Evolutionary conservation across 2,113 vertebrate species (phyloP), one percentile per base, ranked within the genome.

Genomic region (Pelecanus crispus): DNA sequence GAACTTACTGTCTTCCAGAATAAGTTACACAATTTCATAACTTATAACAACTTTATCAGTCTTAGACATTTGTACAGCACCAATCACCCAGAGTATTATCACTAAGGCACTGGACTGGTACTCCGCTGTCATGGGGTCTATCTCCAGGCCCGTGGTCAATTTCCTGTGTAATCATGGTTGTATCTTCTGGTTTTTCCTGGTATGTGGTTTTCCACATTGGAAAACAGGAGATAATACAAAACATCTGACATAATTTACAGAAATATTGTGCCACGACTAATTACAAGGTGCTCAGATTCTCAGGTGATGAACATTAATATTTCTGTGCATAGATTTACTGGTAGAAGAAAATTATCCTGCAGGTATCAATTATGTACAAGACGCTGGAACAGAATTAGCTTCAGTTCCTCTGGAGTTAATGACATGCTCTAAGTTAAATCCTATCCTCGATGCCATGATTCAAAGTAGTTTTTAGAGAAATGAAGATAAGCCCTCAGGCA

Each of bases 71-170:
- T 62, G 66, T 36, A 47, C 58, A 95, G 94, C 92, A 97, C 96
- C 96, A 38, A 85, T 61, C 91, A 89, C 92, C 86, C 70, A 56
- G 71, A 77, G 74, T 14, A 44, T 56, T 32, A 49, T 83, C 85
- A 25, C 89, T 81, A 91, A 91, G 96, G 97, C 96, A 93, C 95
- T 90, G 86, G 65, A 42, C 74, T 87, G 89, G 84, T 49, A 77
- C 96, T 82, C 38, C 1, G 91, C 74, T 84, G 55, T 66, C 88
- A 34, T 0, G 10, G 92, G 83, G 31, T 92, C 78, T 87, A 2
- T 31, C 77, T 89, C 66, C 14, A 0, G 5, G 6, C 29, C 81
- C 58, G 86, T 28, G 49, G 13, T 25, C 74, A 12, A 4, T 18
- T 79, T 91, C 81, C 78, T 44, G 9, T 10, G 12, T 36, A 19